Evolutionary conservation across 2,113 vertebrate species (phyloP).

Genomic region (Chaetodon auriga): DNA sequence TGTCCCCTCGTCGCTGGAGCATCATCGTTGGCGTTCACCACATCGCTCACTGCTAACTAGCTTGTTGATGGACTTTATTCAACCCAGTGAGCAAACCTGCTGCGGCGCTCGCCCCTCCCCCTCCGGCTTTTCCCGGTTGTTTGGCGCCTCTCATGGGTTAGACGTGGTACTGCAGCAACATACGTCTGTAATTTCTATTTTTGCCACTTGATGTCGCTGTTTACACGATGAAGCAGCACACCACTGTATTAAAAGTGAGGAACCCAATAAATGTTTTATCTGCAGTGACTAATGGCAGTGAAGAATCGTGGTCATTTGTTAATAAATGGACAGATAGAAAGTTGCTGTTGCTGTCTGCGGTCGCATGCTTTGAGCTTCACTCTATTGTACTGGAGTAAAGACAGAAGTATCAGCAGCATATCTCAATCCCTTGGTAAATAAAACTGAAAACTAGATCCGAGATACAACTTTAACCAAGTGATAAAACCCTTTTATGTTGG

Average conservation of each 20-base stretch:
- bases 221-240: not conserved
- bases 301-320: not conserved
- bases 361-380: not conserved
- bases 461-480: too few species aligned
- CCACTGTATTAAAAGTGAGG: not conserved
- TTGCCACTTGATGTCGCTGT: conserved; percentile 57
- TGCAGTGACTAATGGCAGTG: not conserved
- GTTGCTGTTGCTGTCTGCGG: too few species aligned
- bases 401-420: not conserved
- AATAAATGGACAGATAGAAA: not conserved
- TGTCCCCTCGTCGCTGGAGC: conserved; percentile 3
- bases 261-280: not conserved
- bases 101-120: conserved; percentile 53
- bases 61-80: conserved; percentile 72
- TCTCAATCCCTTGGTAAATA: not conserved
- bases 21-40: conserved; percentile 8
- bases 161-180: not conserved
- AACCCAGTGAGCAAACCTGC: conserved; percentile 55
- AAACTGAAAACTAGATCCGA: not conserved
- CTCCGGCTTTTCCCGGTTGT: not conserved
- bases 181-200: accelerated
- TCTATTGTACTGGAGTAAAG: not conserved
- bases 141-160: conserved; percentile 37
- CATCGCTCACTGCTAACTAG: conserved; percentile 68
- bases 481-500: not conserved